Evolutionary conservation across 2,797 vertebrate genomes (phyloP).

Genomic region (Lophotriccus pileatus): DNA sequence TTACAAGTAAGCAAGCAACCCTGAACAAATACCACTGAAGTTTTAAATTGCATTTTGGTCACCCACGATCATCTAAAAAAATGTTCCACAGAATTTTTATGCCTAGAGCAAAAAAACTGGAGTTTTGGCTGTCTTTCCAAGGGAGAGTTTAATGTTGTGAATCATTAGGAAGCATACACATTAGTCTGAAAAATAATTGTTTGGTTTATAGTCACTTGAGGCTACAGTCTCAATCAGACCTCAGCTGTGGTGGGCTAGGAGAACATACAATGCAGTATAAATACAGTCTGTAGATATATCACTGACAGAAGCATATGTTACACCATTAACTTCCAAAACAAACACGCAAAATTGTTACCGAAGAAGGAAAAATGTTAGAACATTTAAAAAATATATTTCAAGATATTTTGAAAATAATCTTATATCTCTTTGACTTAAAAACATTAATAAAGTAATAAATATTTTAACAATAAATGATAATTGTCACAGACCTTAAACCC

Average conservation of each 20-base stretch:
- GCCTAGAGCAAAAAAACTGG: conserved; percentile 34
- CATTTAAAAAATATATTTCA: conserved; percentile 1
- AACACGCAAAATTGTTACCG: conserved; percentile 30
- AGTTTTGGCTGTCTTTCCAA: conserved; percentile 40
- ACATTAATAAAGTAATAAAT: neutral
- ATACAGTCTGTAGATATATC: conserved; percentile 48
- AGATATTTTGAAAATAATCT: neutral
- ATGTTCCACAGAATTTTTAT: conserved; percentile 1
- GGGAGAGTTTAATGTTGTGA: conserved; percentile 70
- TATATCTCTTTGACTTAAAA: neutral
- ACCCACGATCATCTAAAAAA: conserved; percentile 56
- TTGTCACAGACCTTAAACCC: neutral
- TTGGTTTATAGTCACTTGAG: conserved; percentile 72
- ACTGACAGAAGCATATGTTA: conserved; percentile 57
- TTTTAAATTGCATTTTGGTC: conserved; percentile 71
- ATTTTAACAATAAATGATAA: neutral
- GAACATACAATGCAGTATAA: conserved; percentile 6
- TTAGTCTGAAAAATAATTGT: conserved; percentile 73
- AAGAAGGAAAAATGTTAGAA: conserved; percentile 7
- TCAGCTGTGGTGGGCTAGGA: conserved; percentile 57
- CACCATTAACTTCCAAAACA: conserved; percentile 60
- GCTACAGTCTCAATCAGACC: conserved; percentile 58
- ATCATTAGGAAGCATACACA: conserved; percentile 72
- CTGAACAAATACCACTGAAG: conserved; percentile 70
- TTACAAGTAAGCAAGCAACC: conserved; percentile 70